Percentiles rank a stretch among this genome's conserved stretches.
phyloP scores from a whole-genome alignment of 92 coral and sea anemone species.

The Epizoanthus ramosus region DNA sequence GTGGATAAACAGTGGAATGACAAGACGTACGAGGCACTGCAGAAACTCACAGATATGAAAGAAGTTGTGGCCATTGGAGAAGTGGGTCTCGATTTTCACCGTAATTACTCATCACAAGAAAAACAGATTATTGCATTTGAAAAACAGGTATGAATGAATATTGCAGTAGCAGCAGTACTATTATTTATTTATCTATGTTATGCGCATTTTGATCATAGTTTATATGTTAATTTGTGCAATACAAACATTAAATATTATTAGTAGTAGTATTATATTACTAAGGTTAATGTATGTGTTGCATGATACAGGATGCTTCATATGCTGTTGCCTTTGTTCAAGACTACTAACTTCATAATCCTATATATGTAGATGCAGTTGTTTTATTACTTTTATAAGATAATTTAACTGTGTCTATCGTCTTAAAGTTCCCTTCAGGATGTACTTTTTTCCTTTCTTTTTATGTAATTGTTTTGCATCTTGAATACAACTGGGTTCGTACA shows the following conservation, averaged over 20 bases:
- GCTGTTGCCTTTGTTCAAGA: neutral
- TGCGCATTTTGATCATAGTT: too few species aligned
- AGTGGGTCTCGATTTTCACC: conserved; percentile 95
- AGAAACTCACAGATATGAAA: conserved; percentile 79
- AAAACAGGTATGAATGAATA: conserved; percentile 70
- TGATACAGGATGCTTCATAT: neutral
- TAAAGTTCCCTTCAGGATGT: too few species aligned
- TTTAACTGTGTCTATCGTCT: too few species aligned
- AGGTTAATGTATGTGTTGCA: neutral
- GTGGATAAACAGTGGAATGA: conserved; percentile 92
- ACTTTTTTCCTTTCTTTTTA: too few species aligned
- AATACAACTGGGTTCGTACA: too few species aligned
- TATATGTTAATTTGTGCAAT: too few species aligned
- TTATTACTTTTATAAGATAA: neutral
- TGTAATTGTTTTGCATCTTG: too few species aligned
- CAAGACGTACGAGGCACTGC: conserved; percentile 64
- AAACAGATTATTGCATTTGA: conserved; percentile 87
- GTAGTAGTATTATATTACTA: too few species aligned
- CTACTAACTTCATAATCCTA: neutral
- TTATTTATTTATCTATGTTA: too few species aligned
- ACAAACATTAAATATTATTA: too few species aligned
- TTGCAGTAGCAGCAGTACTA: too few species aligned
- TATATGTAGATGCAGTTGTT: neutral
- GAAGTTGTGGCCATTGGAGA: conserved; percentile 98
- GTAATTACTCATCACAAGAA: conserved; percentile 91